phyloP scores from a whole-genome alignment of 2,888 invertebrate species.

The Sinohyriopsis cumingii region DNA sequence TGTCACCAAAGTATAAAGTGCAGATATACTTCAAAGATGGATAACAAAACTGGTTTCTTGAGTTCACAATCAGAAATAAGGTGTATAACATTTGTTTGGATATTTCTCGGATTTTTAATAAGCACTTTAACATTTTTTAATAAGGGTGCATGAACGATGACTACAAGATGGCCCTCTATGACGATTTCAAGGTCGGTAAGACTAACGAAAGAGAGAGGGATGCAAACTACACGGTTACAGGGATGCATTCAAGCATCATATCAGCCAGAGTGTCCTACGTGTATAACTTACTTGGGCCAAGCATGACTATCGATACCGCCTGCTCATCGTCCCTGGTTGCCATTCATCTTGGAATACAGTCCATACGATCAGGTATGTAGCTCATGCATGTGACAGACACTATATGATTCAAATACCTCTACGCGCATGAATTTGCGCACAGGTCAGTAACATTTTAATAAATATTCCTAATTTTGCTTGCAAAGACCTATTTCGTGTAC shows the following conservation, averaged over 20 bases:
- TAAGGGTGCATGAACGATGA: conserved; percentile 45
- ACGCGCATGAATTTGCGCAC: too few relatives aligned
- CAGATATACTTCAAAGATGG: too few relatives aligned
- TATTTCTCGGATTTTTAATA: not conserved
- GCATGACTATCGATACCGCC: conserved; percentile 52
- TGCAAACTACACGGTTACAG: conserved; percentile 42
- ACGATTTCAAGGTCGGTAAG: not conserved
- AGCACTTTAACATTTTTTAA: not conserved
- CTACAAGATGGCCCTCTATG: conserved; percentile 12
- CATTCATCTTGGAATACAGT: conserved; percentile 54
- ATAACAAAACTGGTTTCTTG: too few relatives aligned
- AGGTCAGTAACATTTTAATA: too few relatives aligned
- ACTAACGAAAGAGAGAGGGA: not conserved
- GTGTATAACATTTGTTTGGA: not conserved
- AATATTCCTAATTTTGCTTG: too few relatives aligned
- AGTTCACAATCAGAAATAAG: too few relatives aligned
- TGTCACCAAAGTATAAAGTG: too few relatives aligned
- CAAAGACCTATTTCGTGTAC: too few relatives aligned
- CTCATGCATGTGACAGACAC: too few relatives aligned
- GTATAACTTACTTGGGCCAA: conserved; percentile 51
- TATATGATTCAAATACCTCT: too few relatives aligned
- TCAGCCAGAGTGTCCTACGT: conserved; percentile 49
- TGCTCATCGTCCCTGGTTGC: conserved; percentile 51
- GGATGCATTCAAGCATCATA: conserved; percentile 39
- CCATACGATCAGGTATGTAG: conserved; percentile 7